Evolutionary conservation across 2,113 vertebrate species (phyloP).

Genomic region (Rhineura floridana): DNA sequence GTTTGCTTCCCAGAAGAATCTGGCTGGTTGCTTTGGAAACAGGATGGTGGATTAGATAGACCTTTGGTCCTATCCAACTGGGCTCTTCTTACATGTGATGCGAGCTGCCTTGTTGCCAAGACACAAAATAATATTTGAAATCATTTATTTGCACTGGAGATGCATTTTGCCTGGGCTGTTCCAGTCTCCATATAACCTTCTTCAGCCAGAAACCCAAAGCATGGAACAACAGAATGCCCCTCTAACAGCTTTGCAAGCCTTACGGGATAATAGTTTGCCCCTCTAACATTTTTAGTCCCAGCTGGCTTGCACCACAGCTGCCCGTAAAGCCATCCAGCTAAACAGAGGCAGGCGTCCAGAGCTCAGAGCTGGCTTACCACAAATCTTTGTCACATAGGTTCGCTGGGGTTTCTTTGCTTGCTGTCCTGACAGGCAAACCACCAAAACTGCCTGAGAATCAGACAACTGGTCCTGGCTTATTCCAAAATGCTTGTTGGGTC

Average conservation of each 20-base stretch:
- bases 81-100: too few species aligned
- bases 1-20: too few species aligned
- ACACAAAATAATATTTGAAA: too few species aligned
- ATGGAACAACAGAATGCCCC: too few species aligned
- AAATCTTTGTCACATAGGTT: background rate
- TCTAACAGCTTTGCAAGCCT: background rate
- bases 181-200: too few species aligned
- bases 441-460: background rate
- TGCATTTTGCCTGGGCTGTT: too few species aligned
- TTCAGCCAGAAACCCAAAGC: background rate
- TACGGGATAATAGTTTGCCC: background rate
- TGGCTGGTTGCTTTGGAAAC: too few species aligned
- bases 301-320: background rate
- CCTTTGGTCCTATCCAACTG: too few species aligned
- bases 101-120: too few species aligned
- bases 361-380: background rate
- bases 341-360: background rate
- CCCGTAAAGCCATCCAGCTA: background rate
- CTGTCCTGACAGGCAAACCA: background rate
- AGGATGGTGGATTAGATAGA: too few species aligned
- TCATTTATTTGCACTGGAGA: too few species aligned
- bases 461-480: background rate
- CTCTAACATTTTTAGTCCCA: too few species aligned
- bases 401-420: background rate
- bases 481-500: background rate